phyloP scores from a whole-genome alignment of 2,888 invertebrate genomes.

The Netelia melanura region DNA sequence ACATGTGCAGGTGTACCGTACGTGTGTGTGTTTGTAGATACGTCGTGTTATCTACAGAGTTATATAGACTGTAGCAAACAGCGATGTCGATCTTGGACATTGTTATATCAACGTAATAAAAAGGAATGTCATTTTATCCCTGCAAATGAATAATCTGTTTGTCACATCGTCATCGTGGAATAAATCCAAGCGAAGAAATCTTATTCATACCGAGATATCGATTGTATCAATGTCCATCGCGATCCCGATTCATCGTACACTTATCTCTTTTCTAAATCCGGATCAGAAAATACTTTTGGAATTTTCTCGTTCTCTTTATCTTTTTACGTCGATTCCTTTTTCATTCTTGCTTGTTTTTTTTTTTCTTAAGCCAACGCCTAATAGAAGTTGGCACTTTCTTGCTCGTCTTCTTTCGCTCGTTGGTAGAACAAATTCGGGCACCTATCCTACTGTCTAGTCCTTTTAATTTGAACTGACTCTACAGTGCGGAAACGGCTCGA shows the following conservation, averaged over 20 bases:
- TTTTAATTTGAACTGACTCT: constrained; percentile 66
- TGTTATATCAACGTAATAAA: constrained; percentile 56
- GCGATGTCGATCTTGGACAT: constrained; percentile 37
- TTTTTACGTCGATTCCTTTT: not conserved
- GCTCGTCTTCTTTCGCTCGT: constrained; percentile 81
- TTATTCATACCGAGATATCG: not conserved
- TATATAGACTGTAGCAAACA: constrained; percentile 60
- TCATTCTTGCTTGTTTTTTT: constrained; percentile 10
- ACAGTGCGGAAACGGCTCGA: constrained; percentile 82
- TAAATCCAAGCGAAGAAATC: constrained; percentile 16
- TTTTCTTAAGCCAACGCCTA: constrained; percentile 77
- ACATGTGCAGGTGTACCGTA: constrained; percentile 58
- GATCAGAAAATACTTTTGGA: not conserved
- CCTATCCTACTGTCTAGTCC: constrained; percentile 80
- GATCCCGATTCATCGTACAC: constrained; percentile 14
- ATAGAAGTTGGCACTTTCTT: constrained; percentile 75
- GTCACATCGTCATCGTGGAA: no score
- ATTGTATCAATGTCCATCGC: constrained; percentile 33
- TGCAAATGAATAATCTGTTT: constrained; percentile 39
- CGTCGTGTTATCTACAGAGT: constrained; percentile 70
- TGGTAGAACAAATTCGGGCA: constrained; percentile 81
- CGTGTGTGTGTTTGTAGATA: constrained; percentile 54
- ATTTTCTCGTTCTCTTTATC: not conserved
- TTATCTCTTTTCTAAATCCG: not conserved
- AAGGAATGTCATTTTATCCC: constrained; percentile 49